phyloP scores from a whole-genome alignment of 2,797 vertebrate species.

The Pseudomugil tenellus region DNA sequence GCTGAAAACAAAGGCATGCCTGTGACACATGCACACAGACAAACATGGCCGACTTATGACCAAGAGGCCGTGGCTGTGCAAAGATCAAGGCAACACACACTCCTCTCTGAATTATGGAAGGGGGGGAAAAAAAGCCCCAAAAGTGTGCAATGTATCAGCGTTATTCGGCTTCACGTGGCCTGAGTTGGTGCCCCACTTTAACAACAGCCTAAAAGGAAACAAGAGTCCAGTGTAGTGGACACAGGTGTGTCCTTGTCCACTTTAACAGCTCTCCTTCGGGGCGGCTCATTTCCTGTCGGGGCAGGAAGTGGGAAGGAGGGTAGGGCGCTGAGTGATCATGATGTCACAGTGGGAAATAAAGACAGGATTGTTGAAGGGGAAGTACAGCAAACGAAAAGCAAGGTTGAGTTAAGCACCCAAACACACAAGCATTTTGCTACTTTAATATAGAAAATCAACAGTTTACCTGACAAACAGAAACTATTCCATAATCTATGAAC shows the following conservation, averaged over 20 bases:
- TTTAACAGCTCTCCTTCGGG: conserved; percentile 38
- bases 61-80: not conserved
- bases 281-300: conserved; percentile 65
- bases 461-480: not conserved
- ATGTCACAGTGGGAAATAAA: conserved; percentile 73
- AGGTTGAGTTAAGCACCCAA: not conserved
- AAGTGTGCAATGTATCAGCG: not conserved
- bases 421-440: not conserved
- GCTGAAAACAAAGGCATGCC: conserved; percentile 52
- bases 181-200: conserved; percentile 25
- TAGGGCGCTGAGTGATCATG: conserved; percentile 38
- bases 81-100: not conserved
- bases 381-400: conserved; percentile 23
- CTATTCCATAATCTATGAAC: too few species aligned
- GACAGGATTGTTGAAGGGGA: conserved; percentile 61
- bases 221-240: conserved; percentile 60
- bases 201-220: conserved; percentile 52
- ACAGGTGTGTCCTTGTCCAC: conserved; percentile 78
- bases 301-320: conserved; percentile 72
- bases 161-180: not conserved
- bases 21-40: conserved; percentile 26
- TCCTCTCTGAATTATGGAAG: not conserved
- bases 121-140: not conserved
- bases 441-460: not conserved
- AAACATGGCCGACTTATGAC: conserved; percentile 1